A percentile compares a stretch with the other conserved stretches of the same genome.
Conservation (phyloP, 2,888 invertebrate species). For the Nudaria mundana region DNA sequence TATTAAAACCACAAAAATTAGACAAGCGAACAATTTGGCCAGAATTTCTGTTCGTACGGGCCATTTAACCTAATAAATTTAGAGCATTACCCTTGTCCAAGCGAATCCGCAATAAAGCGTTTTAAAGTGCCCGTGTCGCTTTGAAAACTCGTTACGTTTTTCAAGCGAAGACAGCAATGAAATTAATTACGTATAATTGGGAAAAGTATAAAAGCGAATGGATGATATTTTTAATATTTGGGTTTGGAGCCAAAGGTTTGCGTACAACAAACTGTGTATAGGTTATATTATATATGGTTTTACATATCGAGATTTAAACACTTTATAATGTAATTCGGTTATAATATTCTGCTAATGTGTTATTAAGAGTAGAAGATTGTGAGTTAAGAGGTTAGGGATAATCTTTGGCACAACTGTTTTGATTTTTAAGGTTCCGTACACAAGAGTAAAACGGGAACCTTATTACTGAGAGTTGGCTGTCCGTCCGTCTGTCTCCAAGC, state of each 20-base stretch:
- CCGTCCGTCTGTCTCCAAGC: no score
- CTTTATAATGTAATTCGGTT: no score
- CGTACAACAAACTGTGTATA: no score
- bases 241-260: constrained; percentile 14
- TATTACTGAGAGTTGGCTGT: no score
- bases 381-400: no score
- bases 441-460: no score
- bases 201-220: constrained; percentile 45
- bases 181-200: constrained; percentile 67
- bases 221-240: constrained; percentile 28
- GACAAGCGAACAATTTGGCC: constrained; percentile 69
- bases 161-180: constrained; percentile 63
- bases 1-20: constrained; percentile 72
- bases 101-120: constrained; percentile 62
- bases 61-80: constrained; percentile 78
- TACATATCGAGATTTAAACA: no score
- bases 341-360: no score
- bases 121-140: constrained; percentile 61
- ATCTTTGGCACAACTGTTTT: no score
- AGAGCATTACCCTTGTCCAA: constrained; percentile 74
- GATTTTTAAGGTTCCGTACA: no score
- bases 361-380: no score
- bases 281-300: no score
- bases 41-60: constrained; percentile 63
- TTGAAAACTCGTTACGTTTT: constrained; percentile 65